phyloP scores from a whole-genome alignment of 2,113 vertebrate genomes.

The Melospiza georgiana region DNA sequence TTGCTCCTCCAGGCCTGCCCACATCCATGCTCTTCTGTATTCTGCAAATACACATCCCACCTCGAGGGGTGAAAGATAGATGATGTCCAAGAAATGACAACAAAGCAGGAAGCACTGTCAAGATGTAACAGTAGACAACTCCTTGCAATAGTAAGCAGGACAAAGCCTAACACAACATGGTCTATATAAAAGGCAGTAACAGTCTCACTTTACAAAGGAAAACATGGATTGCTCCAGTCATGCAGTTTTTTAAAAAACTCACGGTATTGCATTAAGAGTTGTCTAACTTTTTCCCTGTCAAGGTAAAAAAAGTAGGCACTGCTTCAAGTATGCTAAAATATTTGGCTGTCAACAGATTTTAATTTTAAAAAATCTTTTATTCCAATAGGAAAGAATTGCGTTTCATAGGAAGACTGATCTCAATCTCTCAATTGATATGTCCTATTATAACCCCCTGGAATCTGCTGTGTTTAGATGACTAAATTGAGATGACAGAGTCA shows the following conservation, averaged over 20 bases:
- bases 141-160: background rate
- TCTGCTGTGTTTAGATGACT: background rate
- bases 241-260: background rate
- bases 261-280: background rate
- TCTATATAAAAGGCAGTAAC: background rate
- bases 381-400: background rate
- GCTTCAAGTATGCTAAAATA: background rate
- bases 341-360: background rate
- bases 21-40: background rate
- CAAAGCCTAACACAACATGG: background rate
- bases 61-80: background rate
- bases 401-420: background rate
- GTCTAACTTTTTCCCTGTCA: background rate
- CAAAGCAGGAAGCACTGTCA: background rate
- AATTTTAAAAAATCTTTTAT: background rate
- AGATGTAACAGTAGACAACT: background rate
- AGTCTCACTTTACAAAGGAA: background rate
- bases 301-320: background rate
- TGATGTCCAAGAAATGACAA: background rate
- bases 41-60: background rate
- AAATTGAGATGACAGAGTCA: background rate
- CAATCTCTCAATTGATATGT: background rate
- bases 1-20: background rate
- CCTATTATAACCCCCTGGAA: background rate
- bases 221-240: background rate